Evolutionary conservation across 2,888 invertebrate species (phyloP).

Genomic region (Mellilla xanthometata): DNA sequence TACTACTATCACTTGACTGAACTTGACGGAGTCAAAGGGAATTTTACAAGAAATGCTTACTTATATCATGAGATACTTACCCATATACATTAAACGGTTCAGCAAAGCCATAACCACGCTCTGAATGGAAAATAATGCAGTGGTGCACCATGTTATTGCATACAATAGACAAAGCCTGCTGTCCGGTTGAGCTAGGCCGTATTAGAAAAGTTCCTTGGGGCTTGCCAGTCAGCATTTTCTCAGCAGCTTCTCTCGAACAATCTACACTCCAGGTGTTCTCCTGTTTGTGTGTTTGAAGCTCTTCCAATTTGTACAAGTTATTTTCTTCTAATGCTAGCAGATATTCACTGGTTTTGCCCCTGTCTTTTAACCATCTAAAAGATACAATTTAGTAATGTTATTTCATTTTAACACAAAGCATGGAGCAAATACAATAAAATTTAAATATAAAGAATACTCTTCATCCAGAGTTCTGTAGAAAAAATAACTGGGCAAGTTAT

Average conservation of each 20-base stretch:
- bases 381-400: too few species aligned
- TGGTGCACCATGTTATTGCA: constrained; percentile 94
- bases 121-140: constrained; percentile 95
- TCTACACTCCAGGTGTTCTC: constrained; percentile 89
- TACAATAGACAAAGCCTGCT: constrained; percentile 94
- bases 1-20: too few species aligned
- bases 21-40: background rate
- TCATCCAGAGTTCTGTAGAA: too few species aligned
- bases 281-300: constrained; percentile 71
- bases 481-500: too few species aligned
- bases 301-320: constrained; percentile 73
- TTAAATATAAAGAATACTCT: too few species aligned
- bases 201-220: constrained; percentile 97
- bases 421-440: too few species aligned
- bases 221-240: constrained; percentile 87
- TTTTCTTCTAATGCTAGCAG: constrained; percentile 86
- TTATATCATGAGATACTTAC: too few species aligned
- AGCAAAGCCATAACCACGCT: constrained; percentile 95
- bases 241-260: constrained; percentile 91
- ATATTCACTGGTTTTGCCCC: constrained; percentile 89
- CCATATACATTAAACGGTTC: constrained; percentile 97
- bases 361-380: constrained; percentile 88
- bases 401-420: too few species aligned
- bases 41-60: too few species aligned
- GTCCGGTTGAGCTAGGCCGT: constrained; percentile 91